Conservation (phyloP, 2,113 vertebrate genomes). For the Solenodon paradoxus region DNA sequence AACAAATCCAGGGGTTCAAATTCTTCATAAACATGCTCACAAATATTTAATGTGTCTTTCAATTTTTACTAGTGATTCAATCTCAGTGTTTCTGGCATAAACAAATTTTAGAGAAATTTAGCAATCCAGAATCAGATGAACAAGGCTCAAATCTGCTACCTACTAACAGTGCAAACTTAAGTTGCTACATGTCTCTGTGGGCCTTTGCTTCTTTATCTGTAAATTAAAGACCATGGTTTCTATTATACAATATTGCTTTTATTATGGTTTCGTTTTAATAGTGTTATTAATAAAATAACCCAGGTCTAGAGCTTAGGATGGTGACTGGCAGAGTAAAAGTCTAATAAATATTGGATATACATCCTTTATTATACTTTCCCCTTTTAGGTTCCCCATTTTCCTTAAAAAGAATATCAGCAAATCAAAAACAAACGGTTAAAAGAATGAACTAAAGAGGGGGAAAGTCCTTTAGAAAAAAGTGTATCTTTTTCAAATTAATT, state of each 20-base stretch:
- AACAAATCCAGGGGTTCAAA: not conserved
- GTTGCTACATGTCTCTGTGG: not conserved
- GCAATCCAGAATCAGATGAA: not conserved
- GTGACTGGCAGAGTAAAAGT: not conserved
- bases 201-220: not conserved
- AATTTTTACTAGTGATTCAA: not conserved
- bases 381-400: not conserved
- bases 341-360: not conserved
- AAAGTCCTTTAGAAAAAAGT: not conserved
- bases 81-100: not conserved
- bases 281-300: not conserved
- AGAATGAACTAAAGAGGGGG: not conserved
- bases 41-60: constrained; percentile 8
- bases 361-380: not conserved
- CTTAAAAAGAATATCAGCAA: not conserved
- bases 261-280: not conserved
- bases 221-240: not conserved
- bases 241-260: not conserved
- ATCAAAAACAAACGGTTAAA: not conserved
- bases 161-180: not conserved
- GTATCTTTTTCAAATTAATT: not conserved
- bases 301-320: not conserved
- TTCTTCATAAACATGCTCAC: not conserved
- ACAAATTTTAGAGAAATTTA: not conserved
- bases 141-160: not conserved